Conservation (phyloP, 92 coral and sea anemone genomes). For the Parazoanthus swiftii region DNA sequence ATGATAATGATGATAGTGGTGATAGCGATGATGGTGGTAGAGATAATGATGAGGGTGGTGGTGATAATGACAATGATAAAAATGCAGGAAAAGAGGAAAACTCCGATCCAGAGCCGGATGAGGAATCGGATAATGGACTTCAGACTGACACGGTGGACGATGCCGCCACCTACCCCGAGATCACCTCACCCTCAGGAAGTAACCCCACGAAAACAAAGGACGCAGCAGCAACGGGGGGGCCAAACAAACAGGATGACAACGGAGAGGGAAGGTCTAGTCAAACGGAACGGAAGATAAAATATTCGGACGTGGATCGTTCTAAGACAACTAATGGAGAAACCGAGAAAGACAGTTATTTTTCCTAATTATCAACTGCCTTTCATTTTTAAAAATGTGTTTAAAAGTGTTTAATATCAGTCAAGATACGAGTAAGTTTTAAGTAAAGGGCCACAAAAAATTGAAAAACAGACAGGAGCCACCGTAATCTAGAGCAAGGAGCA, state of each 20-base stretch:
- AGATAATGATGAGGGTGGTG: slow-evolving; percentile 25
- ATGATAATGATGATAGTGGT: background rate
- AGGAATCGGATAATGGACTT: background rate
- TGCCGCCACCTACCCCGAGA: background rate
- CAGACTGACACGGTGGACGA: slow-evolving; percentile 12
- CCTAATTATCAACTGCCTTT: background rate
- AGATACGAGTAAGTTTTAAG: too few relatives aligned
- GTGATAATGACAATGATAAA: slow-evolving; percentile 16
- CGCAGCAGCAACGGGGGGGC: background rate
- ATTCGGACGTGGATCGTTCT: slow-evolving; percentile 21
- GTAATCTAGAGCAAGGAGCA: too few relatives aligned
- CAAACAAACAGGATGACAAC: background rate
- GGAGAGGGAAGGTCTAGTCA: background rate
- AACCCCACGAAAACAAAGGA: slow-evolving; percentile 8
- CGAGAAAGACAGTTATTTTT: slow-evolving; percentile 18
- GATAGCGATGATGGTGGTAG: background rate
- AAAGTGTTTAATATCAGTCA: background rate
- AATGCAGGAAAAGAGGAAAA: slow-evolving; percentile 10
- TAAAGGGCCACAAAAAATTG: too few relatives aligned
- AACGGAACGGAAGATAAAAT: background rate
- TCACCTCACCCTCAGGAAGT: slow-evolving; percentile 6
- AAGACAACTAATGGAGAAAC: background rate
- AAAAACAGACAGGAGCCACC: too few relatives aligned
- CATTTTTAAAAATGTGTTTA: too few relatives aligned
- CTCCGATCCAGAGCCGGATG: slow-evolving; percentile 4